phyloP scores from a whole-genome alignment of 53 echinoderm and acorn worm species.

The Pentamera pediparva region DNA sequence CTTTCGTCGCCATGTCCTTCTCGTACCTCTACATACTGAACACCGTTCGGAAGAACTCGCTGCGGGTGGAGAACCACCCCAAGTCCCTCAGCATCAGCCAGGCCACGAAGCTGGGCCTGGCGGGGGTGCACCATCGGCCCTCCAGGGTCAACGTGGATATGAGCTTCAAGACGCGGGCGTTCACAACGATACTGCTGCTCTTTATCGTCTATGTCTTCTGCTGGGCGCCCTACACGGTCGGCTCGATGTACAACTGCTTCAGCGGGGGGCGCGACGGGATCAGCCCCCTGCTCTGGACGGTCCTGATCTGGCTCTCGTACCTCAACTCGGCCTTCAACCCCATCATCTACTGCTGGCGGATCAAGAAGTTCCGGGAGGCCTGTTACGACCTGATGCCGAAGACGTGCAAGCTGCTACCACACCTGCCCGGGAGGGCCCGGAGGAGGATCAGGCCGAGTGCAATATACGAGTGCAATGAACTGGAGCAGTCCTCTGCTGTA shows the following conservation, averaged over 20 bases:
- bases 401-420: slow-evolving; percentile 85
- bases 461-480: slow-evolving; percentile 95
- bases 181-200: slow-evolving; percentile 89
- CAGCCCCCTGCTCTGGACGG: slow-evolving; percentile 41
- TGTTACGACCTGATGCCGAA: slow-evolving; percentile 91
- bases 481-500: slow-evolving; percentile 67
- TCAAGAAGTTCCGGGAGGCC: slow-evolving; percentile 97
- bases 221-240: slow-evolving; percentile 88
- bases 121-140: slow-evolving; percentile 65
- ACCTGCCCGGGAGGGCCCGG: slow-evolving; percentile 77
- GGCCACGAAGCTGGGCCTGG: slow-evolving; percentile 88
- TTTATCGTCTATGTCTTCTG: slow-evolving; percentile 91
- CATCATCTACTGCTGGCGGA: slow-evolving; percentile 98
- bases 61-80: slow-evolving; percentile 89
- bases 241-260: slow-evolving; percentile 30
- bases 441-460: slow-evolving; percentile 94
- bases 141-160: slow-evolving; percentile 91
- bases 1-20: slow-evolving; percentile 81
- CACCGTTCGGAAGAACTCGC: slow-evolving; percentile 88
- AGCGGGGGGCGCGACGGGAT: background rate
- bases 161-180: slow-evolving; percentile 98
- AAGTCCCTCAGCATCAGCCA: slow-evolving; percentile 95
- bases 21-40: slow-evolving; percentile 91
- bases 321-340: slow-evolving; percentile 97
- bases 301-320: slow-evolving; percentile 81